Evolutionary conservation across 2,888 invertebrate species (phyloP).

Genomic region (Plagiodera versicolora): DNA sequence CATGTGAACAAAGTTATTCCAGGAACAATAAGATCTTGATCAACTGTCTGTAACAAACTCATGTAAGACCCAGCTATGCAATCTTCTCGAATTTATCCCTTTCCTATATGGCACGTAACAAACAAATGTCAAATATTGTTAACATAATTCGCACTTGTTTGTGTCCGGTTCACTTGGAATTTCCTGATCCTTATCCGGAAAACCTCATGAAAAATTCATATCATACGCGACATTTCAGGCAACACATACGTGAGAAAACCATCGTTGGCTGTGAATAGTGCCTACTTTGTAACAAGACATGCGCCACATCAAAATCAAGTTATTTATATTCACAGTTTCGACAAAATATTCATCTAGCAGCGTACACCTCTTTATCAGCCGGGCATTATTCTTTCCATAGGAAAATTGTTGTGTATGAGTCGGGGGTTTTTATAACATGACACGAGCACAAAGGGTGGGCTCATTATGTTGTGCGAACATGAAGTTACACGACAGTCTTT

Average conservation of each 20-base stretch:
- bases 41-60: too few relatives aligned
- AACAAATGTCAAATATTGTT: too few relatives aligned
- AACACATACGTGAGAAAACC: constrained; percentile 20
- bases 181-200: not conserved
- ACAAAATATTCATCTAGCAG: constrained; percentile 32
- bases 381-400: constrained; percentile 28
- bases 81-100: too few relatives aligned
- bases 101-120: too few relatives aligned
- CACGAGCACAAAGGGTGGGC: constrained; percentile 17
- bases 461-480: constrained; percentile 15
- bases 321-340: constrained; percentile 34
- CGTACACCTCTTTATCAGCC: constrained; percentile 26
- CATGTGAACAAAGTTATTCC: too few relatives aligned
- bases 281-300: constrained; percentile 30
- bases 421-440: constrained; percentile 19
- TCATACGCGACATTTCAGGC: constrained; percentile 21
- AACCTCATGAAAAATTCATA: constrained; percentile 26
- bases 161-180: constrained; percentile 13
- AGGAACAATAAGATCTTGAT: too few relatives aligned
- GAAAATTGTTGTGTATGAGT: constrained; percentile 31
- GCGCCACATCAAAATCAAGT: constrained; percentile 33
- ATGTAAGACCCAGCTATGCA: too few relatives aligned
- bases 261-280: constrained; percentile 25
- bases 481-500: constrained; percentile 1
- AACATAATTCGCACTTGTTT: not conserved